Base-by-base conservation (phyloP, 1,140 invertebrate species). In the Archegozetes longisetosus region DNA sequence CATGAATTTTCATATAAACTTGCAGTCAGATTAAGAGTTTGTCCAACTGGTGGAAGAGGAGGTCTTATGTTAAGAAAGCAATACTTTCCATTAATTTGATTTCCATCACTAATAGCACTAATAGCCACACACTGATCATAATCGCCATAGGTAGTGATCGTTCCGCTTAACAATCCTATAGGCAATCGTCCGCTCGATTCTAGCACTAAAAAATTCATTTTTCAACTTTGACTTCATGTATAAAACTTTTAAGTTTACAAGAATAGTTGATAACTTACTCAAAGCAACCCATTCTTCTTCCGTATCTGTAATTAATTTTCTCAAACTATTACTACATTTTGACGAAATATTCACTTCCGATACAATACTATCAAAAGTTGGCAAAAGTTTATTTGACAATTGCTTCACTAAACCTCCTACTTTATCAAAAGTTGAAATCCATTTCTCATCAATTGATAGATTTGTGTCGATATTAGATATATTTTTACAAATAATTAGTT, bases 81-180 rank as follows among this genome's bases (percentile, higher is more conserved):
- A n/a, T 52, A 52, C 23, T 28, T 4, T 25, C 23, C 54, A 25
- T 20, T 12, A 47, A 28, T 28, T 20, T 12, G 13, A 52, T 25
- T n/a, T 9, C 2, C 52, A 25, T 53, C 55, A 3, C 2, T 47
- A 12, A 3, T 3, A 23, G 14, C 3, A 25, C 17, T 13, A 26
- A 66, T 50, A 17, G 28, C 48, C 25, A 68, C 22, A 56, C 67
- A 68, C 58, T 68, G 64, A 59, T 68, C 67, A 58, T 66, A 68
- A 13, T 66, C 64, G 24, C 67, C 67, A 55, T 66, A 64, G 12
- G 60, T 52, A 13, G 64, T 62, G 4, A 68, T 50, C 6, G 67
- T 68, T 23, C 67, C 67, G 55, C 63, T 64, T 13, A 68, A 32
- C 24, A 68, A 60, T 17, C 67, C 67, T 27, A 62, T 58, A 1